phyloP scores from a whole-genome alignment of 2,797 vertebrate genomes.

The Enteromius trimaculatus region DNA sequence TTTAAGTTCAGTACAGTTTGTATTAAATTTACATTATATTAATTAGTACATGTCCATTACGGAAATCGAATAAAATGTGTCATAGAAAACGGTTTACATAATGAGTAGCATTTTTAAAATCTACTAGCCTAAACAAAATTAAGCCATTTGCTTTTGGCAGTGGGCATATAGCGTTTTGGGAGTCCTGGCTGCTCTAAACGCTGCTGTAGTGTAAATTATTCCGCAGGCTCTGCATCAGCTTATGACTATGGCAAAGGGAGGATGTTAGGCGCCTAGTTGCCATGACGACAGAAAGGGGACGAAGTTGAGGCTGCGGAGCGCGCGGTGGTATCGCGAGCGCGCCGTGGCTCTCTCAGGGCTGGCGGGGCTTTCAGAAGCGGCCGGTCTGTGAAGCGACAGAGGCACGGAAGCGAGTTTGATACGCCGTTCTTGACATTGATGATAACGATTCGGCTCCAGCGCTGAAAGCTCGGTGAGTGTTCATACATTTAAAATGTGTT shows the following conservation, averaged over 20 bases:
- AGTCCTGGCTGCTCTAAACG: constrained; percentile 13
- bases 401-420: constrained; percentile 19
- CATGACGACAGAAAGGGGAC: constrained; percentile 86
- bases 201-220: constrained; percentile 27
- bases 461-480: constrained; percentile 56
- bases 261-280: constrained; percentile 94
- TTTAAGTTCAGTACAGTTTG: neutral
- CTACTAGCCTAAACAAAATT: neutral
- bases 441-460: constrained; percentile 33
- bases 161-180: neutral
- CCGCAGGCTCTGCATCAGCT: constrained; percentile 62
- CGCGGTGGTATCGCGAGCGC: constrained; percentile 53
- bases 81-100: neutral
- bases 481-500: constrained; percentile 4
- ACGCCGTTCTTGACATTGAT: constrained; percentile 13
- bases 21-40: neutral
- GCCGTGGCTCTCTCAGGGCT: constrained; percentile 48
- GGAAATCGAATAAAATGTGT: neutral
- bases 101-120: neutral
- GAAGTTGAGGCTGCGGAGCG: constrained; percentile 52
- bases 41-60: neutral
- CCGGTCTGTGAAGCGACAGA: constrained; percentile 47
- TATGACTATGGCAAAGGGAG: constrained; percentile 77
- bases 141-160: constrained; percentile 17
- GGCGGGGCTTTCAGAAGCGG: constrained; percentile 55